Conservation (phyloP, 1,140 invertebrate genomes). For the Microplitis mediator region DNA sequence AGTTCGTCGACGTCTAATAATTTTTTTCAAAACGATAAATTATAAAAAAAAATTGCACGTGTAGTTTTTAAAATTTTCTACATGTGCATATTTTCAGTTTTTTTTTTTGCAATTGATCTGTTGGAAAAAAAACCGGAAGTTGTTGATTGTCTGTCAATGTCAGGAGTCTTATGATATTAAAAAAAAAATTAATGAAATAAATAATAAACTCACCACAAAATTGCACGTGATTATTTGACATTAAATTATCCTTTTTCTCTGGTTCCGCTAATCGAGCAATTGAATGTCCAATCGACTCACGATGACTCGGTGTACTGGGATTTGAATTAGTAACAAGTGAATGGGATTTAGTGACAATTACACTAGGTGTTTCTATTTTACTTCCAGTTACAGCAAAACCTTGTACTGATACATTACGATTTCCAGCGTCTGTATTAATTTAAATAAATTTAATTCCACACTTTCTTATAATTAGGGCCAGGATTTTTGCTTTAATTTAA, state of each 20-base stretch:
- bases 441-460: background rate
- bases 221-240: slow-evolving; percentile 47
- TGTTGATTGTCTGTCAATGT: too few relatives aligned
- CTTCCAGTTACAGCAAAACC: slow-evolving; percentile 48
- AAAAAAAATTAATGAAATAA: background rate
- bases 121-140: too few relatives aligned
- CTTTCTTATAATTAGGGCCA: too few relatives aligned
- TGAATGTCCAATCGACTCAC: slow-evolving; percentile 47
- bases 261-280: slow-evolving; percentile 51
- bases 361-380: slow-evolving; percentile 58
- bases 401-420: slow-evolving; percentile 52
- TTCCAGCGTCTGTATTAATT: slow-evolving; percentile 43
- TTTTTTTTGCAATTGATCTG: too few relatives aligned
- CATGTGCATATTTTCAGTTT: too few relatives aligned
- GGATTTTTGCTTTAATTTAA: too few relatives aligned
- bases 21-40: too few relatives aligned
- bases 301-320: slow-evolving; percentile 53
- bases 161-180: too few relatives aligned
- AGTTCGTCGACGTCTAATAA: background rate
- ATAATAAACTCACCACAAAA: slow-evolving; percentile 47
- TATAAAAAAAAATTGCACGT: too few relatives aligned
- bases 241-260: slow-evolving; percentile 48
- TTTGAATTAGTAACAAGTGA: slow-evolving; percentile 42
- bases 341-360: slow-evolving; percentile 62
- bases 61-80: too few relatives aligned